Conservation (phyloP, 2,797 vertebrate genomes). For the Sternarchorhynchus goeldii region DNA sequence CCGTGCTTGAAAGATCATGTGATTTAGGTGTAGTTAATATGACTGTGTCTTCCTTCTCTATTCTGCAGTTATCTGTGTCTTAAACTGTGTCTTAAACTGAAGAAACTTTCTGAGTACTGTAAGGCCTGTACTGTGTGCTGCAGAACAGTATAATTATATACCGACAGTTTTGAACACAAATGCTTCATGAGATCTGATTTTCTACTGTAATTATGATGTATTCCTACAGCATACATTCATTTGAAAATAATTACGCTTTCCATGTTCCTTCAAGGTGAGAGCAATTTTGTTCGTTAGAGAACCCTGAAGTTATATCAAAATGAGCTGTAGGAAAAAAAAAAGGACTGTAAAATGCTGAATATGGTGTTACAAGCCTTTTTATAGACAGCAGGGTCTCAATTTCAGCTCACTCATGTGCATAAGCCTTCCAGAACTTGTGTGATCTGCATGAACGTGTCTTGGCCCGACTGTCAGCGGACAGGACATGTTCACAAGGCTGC, state of each 20-base stretch:
- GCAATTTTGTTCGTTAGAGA: slow-evolving; percentile 23
- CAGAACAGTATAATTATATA: no score
- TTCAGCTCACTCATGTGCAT: slow-evolving; percentile 18
- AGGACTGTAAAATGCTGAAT: slow-evolving; percentile 11
- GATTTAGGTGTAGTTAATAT: no score
- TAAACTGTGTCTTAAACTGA: no score
- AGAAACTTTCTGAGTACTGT: no score
- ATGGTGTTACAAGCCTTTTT: slow-evolving; percentile 22
- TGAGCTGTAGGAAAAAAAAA: background rate
- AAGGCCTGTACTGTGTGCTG: no score
- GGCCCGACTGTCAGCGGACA: slow-evolving; percentile 43
- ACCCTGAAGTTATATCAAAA: slow-evolving; percentile 10
- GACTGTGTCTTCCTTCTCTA: no score
- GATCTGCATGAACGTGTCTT: slow-evolving; percentile 43
- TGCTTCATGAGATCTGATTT: no score
- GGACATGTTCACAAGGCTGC: slow-evolving; percentile 41
- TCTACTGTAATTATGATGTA: background rate
- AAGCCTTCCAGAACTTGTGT: slow-evolving; percentile 20
- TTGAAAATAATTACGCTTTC: slow-evolving; percentile 27
- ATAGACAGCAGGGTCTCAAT: slow-evolving; percentile 24
- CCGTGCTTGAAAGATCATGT: no score
- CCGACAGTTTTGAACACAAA: no score
- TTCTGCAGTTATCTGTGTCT: no score
- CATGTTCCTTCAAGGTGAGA: slow-evolving; percentile 40
- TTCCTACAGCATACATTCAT: slow-evolving; percentile 18